Base-by-base conservation (phyloP, 2,888 invertebrate species). In the Dasypolia templi region DNA sequence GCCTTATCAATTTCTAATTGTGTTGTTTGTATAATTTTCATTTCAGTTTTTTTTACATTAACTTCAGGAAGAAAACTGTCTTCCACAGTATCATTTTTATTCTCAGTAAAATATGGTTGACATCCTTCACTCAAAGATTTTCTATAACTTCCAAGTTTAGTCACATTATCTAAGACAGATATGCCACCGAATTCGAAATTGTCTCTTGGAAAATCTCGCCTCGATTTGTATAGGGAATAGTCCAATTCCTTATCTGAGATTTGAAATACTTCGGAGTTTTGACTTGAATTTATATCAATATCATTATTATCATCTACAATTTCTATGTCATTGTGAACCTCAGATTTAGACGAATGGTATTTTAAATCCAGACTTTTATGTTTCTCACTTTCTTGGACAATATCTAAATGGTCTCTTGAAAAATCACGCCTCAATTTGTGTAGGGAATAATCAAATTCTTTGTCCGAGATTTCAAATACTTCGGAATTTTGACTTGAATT, bases 391-490 rank as follows among this genome's bases (percentile, higher is more conserved):
- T 12, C 62, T 56, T 62, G 85, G 19, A 11, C 92, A 64, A 91
- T 88, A 77, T 91, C 85, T 77, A 91, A 89, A 85, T 91, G 85
- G 3, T 87, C 86, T 26, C 66, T 56, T n/a, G 82, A 82, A 14
- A 69, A 75, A 46, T 92, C 88, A 77, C 86, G 63, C 75, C 84
- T 91, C 1, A 92, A 92, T 83, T 92, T 87, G 70, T 95, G 93
- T 62, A 97, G 90, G 0, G 97, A 97, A 92, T 97, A 97, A 87
- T 97, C 97, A 32, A 97, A 92, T 93, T 97, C 97, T 83, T 97
- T 97, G 87, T 97, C 97, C 61, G 96, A 96, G 75, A 97, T 92
- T 77, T 92, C 89, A 84, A 95, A 94, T 62, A 91, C 84, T 85
- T 92, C 91, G 14, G 91, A 91, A 70, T 85, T 82, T 83, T 92